Evolutionary conservation across 1,140 invertebrate species (phyloP).

Genomic region (Tribolium madens): DNA sequence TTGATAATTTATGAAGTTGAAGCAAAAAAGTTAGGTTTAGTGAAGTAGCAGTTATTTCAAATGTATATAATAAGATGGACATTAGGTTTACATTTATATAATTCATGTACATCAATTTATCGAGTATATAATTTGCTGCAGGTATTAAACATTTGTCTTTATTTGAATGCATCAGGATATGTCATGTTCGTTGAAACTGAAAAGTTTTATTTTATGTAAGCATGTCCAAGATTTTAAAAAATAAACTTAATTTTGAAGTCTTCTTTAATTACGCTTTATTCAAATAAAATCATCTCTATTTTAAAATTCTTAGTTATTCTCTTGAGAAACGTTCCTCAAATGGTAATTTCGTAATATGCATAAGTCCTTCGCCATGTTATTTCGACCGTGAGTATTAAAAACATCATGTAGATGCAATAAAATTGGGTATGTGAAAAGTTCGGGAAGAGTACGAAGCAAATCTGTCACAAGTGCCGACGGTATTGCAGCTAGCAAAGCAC

Average conservation of each 20-base stretch:
- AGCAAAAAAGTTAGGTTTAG: slow-evolving; percentile 92
- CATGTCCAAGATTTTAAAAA: slow-evolving; percentile 19
- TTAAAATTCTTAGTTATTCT: slow-evolving; percentile 5
- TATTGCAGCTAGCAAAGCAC: slow-evolving; percentile 84
- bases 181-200: not conserved
- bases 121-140: not conserved
- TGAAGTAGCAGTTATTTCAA: slow-evolving; percentile 70
- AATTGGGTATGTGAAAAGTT: slow-evolving; percentile 79
- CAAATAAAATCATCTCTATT: not conserved
- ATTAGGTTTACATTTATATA: not conserved
- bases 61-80: slow-evolving; percentile 26
- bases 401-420: slow-evolving; percentile 84
- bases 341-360: slow-evolving; percentile 84
- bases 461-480: slow-evolving; percentile 82
- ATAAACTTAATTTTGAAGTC: slow-evolving; percentile 4
- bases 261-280: not conserved
- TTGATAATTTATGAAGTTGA: slow-evolving; percentile 99
- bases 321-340: slow-evolving; percentile 65
- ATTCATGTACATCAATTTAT: slow-evolving; percentile 2
- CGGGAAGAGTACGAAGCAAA: slow-evolving; percentile 82
- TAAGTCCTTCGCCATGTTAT: slow-evolving; percentile 83
- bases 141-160: not conserved
- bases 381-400: slow-evolving; percentile 76
- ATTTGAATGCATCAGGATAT: not conserved
- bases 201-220: slow-evolving; percentile 20